phyloP scores from a whole-genome alignment of 2,888 invertebrate species.

The Spodoptera littoralis region DNA sequence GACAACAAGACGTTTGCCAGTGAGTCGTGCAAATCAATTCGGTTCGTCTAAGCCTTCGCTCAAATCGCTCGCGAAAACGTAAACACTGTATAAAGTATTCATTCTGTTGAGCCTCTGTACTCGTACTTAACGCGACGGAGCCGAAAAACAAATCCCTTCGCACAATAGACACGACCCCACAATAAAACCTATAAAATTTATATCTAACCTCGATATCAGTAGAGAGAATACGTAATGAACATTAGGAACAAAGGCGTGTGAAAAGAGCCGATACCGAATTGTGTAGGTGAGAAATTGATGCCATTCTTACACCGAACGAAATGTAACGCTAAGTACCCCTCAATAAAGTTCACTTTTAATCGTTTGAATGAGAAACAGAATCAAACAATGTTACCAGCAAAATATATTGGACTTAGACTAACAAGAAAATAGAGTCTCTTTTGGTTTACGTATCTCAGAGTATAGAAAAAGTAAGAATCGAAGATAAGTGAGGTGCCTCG shows the following conservation, averaged over 20 bases:
- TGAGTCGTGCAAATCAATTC: constrained; percentile 53
- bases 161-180: constrained; percentile 72
- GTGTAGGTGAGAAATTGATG: constrained; percentile 81
- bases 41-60: constrained; percentile 49
- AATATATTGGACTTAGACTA: constrained; percentile 58
- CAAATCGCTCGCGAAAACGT: constrained; percentile 57
- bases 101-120: constrained; percentile 60
- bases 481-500: constrained; percentile 80
- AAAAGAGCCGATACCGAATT: constrained; percentile 82
- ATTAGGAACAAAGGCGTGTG: constrained; percentile 84
- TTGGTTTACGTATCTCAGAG: constrained; percentile 35
- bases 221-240: constrained; percentile 86
- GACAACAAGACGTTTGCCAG: constrained; percentile 46
- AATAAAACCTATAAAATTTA: constrained; percentile 83
- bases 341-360: constrained; percentile 61
- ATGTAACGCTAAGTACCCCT: constrained; percentile 53
- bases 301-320: constrained; percentile 48
- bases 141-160: constrained; percentile 71
- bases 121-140: constrained; percentile 64
- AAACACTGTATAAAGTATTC: constrained; percentile 69
- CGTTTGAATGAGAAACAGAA: constrained; percentile 55
- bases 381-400: constrained; percentile 57
- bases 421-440: constrained; percentile 48
- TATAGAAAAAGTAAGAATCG: constrained; percentile 70
- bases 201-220: constrained; percentile 82